Evolutionary conservation across 2,888 invertebrate genomes (phyloP).

Genomic region (Cephus sareptanus): DNA sequence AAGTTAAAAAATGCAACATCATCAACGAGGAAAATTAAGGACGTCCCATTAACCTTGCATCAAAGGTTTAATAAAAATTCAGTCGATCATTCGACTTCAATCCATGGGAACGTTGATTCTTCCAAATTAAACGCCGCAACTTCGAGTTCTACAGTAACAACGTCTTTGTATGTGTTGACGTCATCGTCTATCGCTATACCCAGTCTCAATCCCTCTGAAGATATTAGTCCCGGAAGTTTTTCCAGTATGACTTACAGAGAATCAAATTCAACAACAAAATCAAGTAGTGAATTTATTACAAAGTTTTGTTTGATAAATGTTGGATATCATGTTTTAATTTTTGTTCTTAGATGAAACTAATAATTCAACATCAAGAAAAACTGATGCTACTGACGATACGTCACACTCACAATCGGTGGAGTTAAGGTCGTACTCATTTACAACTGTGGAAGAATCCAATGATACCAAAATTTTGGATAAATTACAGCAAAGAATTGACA

Average conservation of each 20-base stretch:
- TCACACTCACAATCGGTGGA: not conserved
- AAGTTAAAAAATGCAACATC: not conserved
- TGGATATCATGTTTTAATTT: not conserved
- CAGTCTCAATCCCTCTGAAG: not conserved
- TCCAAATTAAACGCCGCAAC: not conserved
- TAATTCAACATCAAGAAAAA: not conserved
- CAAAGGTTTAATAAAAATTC: not conserved
- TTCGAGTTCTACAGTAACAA: not conserved
- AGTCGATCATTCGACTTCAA: not conserved
- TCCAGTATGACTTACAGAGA: not conserved
- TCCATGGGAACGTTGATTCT: not conserved
- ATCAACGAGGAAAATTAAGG: not conserved
- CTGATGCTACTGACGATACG: not conserved
- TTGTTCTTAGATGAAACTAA: not conserved
- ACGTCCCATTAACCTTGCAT: not conserved
- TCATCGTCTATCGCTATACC: not conserved
- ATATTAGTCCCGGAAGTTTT: not conserved
- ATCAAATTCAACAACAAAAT: not conserved
- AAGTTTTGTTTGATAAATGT: not conserved
- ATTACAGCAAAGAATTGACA: conserved; percentile 1
- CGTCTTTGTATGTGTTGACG: not conserved
- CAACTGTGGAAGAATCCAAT: not conserved
- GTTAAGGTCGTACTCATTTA: not conserved
- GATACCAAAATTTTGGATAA: not conserved
- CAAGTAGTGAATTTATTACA: not conserved